Base-by-base conservation (phyloP, 2,888 invertebrate species). In the Pedicia rivosa region DNA sequence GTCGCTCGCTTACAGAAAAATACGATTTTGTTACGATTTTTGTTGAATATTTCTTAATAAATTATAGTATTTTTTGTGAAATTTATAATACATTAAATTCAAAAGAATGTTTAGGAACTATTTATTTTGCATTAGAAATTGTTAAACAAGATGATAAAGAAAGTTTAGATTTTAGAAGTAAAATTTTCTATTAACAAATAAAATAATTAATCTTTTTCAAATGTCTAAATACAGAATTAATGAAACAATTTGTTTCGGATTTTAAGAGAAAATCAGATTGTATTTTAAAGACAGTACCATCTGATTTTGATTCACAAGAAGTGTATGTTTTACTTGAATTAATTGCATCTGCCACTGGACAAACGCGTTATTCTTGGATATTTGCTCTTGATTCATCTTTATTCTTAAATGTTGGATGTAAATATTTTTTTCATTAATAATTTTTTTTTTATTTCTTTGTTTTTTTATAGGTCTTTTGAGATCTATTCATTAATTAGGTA, bases 321-420 rank as follows among this genome's bases (percentile, higher is more conserved):
- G 70, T 79, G 0, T 70, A 76, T 19, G 67, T 72, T 40, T 53
- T 82, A 9, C 55, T 83, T 40, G 74, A 78, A 47, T 70, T 81
- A 20, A 63, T 84, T 34, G 74, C 79, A 1, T 68, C 69, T 13
- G 68, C 72, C 0, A 72, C 74, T 2, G 69, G 73, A 42, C 67
- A 72, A 55, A 73, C 73, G 43, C 57, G 64, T 0, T 74, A 74
- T 49, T 64, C 70, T 51, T 62, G 64, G 36, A 58, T 66, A 35
- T 60, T 79, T 42, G 70, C 72, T 46, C 60, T 59, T 37, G 75
- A 81, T 48, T 71, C 66, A 42, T 72, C 77, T 41, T 57, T 83
- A 26, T 68, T 84, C 42, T 73, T 83, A 35, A 78, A 78, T 54
- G 74, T 76, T 49, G 72, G 76, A 39, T 74, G 74, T 74, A 24